Percentiles rank a stretch among this genome's conserved stretches.
Evolutionary conservation across 2,888 invertebrate genomes (phyloP).

Genomic region (Dasypogon diadema): DNA sequence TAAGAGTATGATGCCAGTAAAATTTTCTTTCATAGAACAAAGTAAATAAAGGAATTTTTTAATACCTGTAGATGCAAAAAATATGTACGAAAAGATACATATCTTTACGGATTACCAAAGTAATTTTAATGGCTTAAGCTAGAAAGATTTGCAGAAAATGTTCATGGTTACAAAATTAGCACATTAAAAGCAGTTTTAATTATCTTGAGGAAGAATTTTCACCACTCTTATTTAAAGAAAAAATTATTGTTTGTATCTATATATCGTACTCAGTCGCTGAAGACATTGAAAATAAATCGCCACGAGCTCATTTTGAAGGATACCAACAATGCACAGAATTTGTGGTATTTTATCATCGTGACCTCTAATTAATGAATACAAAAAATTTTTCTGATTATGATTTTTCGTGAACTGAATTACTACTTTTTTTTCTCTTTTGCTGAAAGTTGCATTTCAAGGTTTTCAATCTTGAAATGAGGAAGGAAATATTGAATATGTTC

Average conservation of each 20-base stretch:
- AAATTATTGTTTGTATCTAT: neutral
- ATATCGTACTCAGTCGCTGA: neutral
- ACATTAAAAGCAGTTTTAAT: too few relatives aligned
- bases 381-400: neutral
- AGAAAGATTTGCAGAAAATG: neutral
- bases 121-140: neutral
- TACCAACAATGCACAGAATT: neutral
- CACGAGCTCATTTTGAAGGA: neutral
- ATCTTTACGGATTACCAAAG: neutral
- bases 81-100: too few relatives aligned
- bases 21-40: neutral
- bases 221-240: neutral
- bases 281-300: neutral
- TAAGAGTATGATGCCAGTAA: neutral
- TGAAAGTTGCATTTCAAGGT: conserved; percentile 8
- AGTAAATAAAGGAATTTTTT: neutral
- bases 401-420: neutral
- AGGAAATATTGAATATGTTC: too few relatives aligned
- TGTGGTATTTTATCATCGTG: neutral
- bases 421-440: neutral
- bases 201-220: neutral
- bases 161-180: neutral
- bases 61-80: too few relatives aligned
- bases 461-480: neutral
- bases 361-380: conserved; percentile 2